Conservation (phyloP, 2,888 invertebrate species). For the Bombylius major region DNA sequence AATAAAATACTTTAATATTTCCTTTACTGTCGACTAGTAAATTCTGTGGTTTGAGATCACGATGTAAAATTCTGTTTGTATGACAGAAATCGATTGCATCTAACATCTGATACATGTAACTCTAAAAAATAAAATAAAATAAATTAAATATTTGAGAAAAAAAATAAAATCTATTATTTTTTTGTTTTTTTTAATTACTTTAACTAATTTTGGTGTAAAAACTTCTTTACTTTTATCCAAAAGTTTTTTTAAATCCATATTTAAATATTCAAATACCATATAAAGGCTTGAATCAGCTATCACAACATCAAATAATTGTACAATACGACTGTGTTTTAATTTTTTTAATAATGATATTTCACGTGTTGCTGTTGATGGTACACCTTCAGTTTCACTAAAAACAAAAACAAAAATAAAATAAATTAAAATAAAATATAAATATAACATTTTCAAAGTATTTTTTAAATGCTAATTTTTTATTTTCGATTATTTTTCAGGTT, state of each 20-base stretch:
- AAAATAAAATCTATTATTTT: background rate
- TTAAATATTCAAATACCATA: slow-evolving; percentile 87
- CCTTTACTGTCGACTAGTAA: slow-evolving; percentile 77
- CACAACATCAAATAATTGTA: slow-evolving; percentile 80
- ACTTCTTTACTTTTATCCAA: slow-evolving; percentile 58
- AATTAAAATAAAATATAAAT: background rate
- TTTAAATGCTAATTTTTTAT: too few relatives aligned
- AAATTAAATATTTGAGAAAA: background rate
- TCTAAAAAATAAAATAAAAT: slow-evolving; percentile 33
- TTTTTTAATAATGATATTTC: slow-evolving; percentile 91
- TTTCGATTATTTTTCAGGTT: too few relatives aligned
- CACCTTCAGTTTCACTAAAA: slow-evolving; percentile 83
- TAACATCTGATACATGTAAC: slow-evolving; percentile 76
- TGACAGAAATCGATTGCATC: slow-evolving; percentile 87
- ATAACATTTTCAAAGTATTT: too few relatives aligned
- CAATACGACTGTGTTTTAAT: slow-evolving; percentile 79
- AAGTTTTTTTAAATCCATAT: slow-evolving; percentile 84
- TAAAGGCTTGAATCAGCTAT: slow-evolving; percentile 75
- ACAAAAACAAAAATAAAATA: background rate
- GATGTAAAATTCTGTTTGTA: slow-evolving; percentile 73
- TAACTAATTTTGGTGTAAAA: slow-evolving; percentile 50
- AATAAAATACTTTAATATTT: slow-evolving; percentile 53
- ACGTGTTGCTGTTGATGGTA: slow-evolving; percentile 92
- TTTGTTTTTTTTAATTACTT: slow-evolving; percentile 38
- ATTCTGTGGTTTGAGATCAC: slow-evolving; percentile 94